Evolutionary conservation across 2,888 invertebrate genomes (phyloP), one percentile per base, ranked within the genome.

Genomic region (Acanthoscelides obtectus): DNA sequence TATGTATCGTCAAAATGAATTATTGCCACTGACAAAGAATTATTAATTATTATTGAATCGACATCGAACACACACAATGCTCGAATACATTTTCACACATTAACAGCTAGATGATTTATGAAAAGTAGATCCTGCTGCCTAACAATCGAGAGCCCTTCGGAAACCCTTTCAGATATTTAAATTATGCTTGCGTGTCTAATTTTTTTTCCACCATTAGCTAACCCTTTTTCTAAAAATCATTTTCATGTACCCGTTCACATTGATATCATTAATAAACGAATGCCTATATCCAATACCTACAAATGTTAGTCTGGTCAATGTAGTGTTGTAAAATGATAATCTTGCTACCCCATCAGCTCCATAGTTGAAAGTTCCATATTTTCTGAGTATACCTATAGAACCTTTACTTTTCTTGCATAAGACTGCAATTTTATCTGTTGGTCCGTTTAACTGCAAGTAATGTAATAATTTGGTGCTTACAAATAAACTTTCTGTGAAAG

Each of bases 201-300:
- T 73, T 74, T 74, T n/a, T 72, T 72, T 69, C 70, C 67, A 72
- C 75, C 75, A 74, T 76, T 76, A 74, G 69, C 73, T 72, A 75
- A 75, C 74, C 75, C 75, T 74, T 75, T 75, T 72, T 71, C 63
- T 70, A 70, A 74, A 76, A 76, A 76, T 73, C 76, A 73, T 76
- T 76, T 72, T 72, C 74, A 68, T 76, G 76, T 76, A 73, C 70
- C 69, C 72, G 70, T 72, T 72, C 67, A 70, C 68, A 70, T 68
- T 70, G 22, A 66, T 71, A 76, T 75, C 76, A 76, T 76, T 76
- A 76, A 75, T 76, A 75, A 76, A 12, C 45, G 45, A 45, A 45
- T 45, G 45, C 45, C 45, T 45, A 45, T 45, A 45, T 45, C 45
- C 45, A 45, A 45, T 45, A 45, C 45, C 1, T 45, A 45, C 17